Evolutionary conservation across 2,888 invertebrate genomes (phyloP).

Genomic region (Isotomurus palustris): DNA sequence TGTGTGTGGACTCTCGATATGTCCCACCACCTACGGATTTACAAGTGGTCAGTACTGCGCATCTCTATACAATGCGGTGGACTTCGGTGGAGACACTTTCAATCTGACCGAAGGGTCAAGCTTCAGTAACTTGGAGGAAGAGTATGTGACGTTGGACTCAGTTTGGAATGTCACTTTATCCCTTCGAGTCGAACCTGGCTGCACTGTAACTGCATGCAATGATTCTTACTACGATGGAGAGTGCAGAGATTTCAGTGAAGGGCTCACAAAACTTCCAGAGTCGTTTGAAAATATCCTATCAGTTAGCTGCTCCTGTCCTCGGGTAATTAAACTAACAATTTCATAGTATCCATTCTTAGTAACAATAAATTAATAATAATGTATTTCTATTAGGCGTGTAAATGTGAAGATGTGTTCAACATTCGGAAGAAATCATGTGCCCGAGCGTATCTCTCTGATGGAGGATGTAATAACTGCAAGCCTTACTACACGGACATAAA

Average conservation of each 20-base stretch:
- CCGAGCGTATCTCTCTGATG: slow-evolving; percentile 12
- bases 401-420: slow-evolving; percentile 15
- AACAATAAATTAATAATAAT: too few species aligned
- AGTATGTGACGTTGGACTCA: slow-evolving; percentile 1
- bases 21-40: too few species aligned
- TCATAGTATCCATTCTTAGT: too few species aligned
- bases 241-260: not conserved
- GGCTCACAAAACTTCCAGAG: not conserved
- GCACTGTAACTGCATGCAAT: slow-evolving; percentile 6
- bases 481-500: slow-evolving; percentile 15
- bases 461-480: slow-evolving; percentile 22
- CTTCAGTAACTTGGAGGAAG: slow-evolving; percentile 9
- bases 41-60: too few species aligned
- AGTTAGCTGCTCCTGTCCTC: not conserved
- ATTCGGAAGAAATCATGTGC: slow-evolving; percentile 11
- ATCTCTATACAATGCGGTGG: too few species aligned
- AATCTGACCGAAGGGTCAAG: not conserved
- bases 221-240: slow-evolving; percentile 8
- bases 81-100: too few species aligned
- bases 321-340: too few species aligned
- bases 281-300: not conserved
- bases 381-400: slow-evolving; percentile 21
- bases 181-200: slow-evolving; percentile 1
- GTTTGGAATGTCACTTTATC: slow-evolving; percentile 14
- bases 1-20: too few species aligned